Evolutionary conservation across 2,113 vertebrate species (phyloP).

Genomic region (Leptosomus discolor): DNA sequence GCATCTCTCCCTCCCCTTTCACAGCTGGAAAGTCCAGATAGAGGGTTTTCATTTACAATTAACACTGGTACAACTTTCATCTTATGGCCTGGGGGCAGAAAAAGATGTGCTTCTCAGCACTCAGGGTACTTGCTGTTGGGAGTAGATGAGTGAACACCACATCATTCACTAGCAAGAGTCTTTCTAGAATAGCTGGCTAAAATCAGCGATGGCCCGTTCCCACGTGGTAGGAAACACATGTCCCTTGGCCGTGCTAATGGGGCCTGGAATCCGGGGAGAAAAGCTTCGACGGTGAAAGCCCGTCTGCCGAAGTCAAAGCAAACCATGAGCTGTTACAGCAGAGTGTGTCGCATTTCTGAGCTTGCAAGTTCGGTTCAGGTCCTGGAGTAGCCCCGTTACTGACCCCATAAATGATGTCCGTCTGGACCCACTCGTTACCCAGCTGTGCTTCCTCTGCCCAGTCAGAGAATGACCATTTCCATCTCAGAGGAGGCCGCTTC

Average conservation of each 20-base stretch:
- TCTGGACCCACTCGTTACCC: no score
- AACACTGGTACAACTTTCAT: not conserved
- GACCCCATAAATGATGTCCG: not conserved
- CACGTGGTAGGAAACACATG: not conserved
- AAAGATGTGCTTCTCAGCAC: not conserved
- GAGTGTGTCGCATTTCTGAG: not conserved
- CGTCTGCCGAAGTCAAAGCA: not conserved
- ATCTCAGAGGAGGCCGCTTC: not conserved
- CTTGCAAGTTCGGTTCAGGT: not conserved
- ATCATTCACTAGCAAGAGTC: not conserved
- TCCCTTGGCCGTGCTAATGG: not conserved
- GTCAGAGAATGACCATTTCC: not conserved
- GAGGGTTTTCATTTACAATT: not conserved
- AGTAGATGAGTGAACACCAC: not conserved
- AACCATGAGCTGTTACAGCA: not conserved
- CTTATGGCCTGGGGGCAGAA: not conserved
- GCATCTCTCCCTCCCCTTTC: not conserved
- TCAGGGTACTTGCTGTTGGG: not conserved
- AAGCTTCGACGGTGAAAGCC: not conserved
- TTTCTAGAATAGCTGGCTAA: not conserved
- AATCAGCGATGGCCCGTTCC: accelerated
- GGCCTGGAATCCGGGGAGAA: not conserved
- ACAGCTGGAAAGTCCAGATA: not conserved
- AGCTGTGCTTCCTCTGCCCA: not conserved
- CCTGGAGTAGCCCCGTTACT: not conserved